Evolutionary conservation across 2,888 invertebrate species (phyloP).

Genomic region (Sympetrum striolatum): DNA sequence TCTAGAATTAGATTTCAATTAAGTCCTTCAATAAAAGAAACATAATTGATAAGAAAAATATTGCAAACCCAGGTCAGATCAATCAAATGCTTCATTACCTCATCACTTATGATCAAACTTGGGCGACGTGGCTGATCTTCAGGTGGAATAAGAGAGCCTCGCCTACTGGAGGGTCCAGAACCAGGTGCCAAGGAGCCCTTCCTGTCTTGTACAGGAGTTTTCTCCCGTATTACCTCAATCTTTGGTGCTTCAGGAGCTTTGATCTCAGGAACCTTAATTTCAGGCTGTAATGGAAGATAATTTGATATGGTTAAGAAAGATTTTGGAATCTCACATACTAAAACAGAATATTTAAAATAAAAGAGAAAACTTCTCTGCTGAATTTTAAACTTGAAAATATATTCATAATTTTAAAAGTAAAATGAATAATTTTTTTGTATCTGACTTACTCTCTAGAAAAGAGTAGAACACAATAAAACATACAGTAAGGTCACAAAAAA

Average conservation of each 20-base stretch:
- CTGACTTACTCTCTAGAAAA: too few species aligned
- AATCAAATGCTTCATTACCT: slow-evolving; percentile 70
- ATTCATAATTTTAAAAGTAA: too few species aligned
- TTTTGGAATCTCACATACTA: background rate
- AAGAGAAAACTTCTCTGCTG: too few species aligned
- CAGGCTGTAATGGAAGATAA: slow-evolving; percentile 57
- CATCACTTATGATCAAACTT: slow-evolving; percentile 90
- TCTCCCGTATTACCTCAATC: slow-evolving; percentile 86
- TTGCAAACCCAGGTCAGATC: background rate
- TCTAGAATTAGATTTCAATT: too few species aligned
- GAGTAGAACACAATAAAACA: too few species aligned
- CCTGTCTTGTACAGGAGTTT: slow-evolving; percentile 68
- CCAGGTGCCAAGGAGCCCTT: slow-evolving; percentile 78
- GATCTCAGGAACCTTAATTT: slow-evolving; percentile 70
- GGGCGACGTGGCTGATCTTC: slow-evolving; percentile 87
- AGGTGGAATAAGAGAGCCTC: slow-evolving; percentile 88
- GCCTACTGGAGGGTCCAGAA: slow-evolving; percentile 69
- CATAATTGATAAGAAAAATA: too few species aligned
- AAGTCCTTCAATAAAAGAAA: background rate
- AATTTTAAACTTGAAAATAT: too few species aligned
- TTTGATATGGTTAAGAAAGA: background rate
- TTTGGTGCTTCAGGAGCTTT: slow-evolving; percentile 77
- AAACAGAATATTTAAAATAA: background rate
- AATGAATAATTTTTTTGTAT: too few species aligned
- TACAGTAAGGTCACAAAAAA: slow-evolving; percentile 45